These are phyloP conservation scores for Bubalus kerabau DNA, from an alignment of 2,113 vertebrate genomes.

Conservation along the genomic window DNA sequence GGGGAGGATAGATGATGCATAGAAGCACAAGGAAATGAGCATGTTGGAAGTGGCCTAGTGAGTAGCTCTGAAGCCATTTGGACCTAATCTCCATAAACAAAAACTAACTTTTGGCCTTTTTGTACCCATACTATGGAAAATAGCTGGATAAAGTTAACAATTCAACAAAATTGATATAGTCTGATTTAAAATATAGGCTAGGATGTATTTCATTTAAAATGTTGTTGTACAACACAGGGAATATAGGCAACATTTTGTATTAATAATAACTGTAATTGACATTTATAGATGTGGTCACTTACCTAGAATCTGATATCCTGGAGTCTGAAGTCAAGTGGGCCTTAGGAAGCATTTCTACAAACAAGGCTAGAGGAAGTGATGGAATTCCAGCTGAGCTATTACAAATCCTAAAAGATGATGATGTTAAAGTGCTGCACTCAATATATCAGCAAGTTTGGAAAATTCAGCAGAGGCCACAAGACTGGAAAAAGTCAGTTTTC, in stretches of 20 bases:
- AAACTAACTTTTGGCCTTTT: constrained; percentile 7
- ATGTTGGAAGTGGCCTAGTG: not conserved
- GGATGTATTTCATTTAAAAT: constrained; percentile 12
- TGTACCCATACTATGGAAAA: constrained; percentile 3
- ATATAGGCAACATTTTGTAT: not conserved
- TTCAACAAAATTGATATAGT: not conserved
- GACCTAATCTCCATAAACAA: constrained; percentile 9
- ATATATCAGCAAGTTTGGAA: not conserved
- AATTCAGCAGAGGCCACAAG: not conserved
- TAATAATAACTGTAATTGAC: not conserved
- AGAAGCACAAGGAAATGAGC: not conserved
- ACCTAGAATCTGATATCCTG: not conserved
- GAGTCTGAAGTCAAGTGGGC: not conserved
- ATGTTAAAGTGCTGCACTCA: not conserved
- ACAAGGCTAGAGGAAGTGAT: not conserved
- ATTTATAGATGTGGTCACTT: not conserved
- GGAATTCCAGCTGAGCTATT: not conserved
- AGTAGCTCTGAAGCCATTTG: constrained; percentile 6
- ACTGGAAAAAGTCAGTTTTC: not conserved
- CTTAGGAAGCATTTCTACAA: not conserved
- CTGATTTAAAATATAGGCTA: not conserved
- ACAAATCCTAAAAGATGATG: not conserved
- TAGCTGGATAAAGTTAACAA: not conserved
- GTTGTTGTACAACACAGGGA: not conserved
- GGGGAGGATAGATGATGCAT: not conserved